Percentiles rank a stretch among this genome's conserved stretches.
Evolutionary conservation across 2,888 invertebrate species (phyloP).

Genomic region (Phyto melanocephala): DNA sequence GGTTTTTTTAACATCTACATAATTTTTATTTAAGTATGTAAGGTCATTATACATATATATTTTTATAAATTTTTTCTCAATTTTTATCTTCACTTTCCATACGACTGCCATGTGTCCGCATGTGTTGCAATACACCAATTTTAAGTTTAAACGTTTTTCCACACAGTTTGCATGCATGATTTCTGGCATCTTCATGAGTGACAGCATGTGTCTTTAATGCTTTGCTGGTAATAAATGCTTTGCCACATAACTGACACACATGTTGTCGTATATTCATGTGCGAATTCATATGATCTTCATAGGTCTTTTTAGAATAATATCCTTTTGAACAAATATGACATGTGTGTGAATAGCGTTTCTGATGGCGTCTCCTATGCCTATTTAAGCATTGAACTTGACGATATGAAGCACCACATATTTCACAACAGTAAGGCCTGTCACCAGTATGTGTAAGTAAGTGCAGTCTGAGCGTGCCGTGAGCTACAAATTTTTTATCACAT

Average conservation of each 20-base stretch:
- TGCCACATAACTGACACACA: conserved; percentile 49
- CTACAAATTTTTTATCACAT: conserved; percentile 52
- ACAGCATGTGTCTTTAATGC: conserved; percentile 54
- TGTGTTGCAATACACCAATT: conserved; percentile 54
- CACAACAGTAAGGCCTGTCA: conserved; percentile 51
- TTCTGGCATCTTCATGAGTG: conserved; percentile 58
- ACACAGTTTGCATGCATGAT: conserved; percentile 57
- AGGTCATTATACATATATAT: not conserved
- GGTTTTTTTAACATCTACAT: too few species aligned
- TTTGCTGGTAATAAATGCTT: conserved; percentile 57
- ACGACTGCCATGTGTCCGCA: conserved; percentile 51
- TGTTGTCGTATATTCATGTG: conserved; percentile 54
- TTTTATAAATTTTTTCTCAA: not conserved
- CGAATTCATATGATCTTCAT: conserved; percentile 56
- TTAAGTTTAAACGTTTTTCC: conserved; percentile 56
- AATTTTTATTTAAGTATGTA: not conserved
- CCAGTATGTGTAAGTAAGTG: conserved; percentile 53
- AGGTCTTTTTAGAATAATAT: conserved; percentile 37
- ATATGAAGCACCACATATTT: conserved; percentile 52
- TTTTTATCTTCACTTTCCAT: conserved; percentile 35
- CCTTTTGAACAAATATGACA: conserved; percentile 57
- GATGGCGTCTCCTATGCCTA: conserved; percentile 36
- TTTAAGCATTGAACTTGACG: conserved; percentile 41
- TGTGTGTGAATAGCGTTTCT: conserved; percentile 34
- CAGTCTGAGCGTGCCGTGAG: conserved; percentile 23